These are phyloP conservation scores for Nemotelus nigrinus DNA, from an alignment of 2,888 invertebrate genomes.

Conservation along the genomic window DNA sequence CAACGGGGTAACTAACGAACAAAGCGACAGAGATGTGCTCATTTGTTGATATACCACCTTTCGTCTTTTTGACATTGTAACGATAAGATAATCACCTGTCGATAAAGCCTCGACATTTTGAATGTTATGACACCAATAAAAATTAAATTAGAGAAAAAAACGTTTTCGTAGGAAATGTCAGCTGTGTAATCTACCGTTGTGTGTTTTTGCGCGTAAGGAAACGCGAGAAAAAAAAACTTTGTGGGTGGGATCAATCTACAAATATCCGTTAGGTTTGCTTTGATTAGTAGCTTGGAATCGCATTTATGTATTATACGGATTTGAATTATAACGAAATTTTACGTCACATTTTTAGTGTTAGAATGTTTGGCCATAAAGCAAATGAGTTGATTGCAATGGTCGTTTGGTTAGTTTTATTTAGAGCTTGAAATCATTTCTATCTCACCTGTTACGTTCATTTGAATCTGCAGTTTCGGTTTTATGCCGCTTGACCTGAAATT, in stretches of 20 bases:
- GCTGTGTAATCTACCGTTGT: constrained; percentile 6
- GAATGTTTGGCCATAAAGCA: no score
- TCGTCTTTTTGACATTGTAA: constrained; percentile 30
- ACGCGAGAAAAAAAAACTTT: neutral
- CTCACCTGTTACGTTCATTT: constrained; percentile 77
- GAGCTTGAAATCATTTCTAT: no score
- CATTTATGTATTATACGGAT: constrained; percentile 10
- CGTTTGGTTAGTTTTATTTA: no score
- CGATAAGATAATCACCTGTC: constrained; percentile 44
- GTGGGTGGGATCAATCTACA: constrained; percentile 17
- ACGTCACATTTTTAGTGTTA: no score
- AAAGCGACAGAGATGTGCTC: constrained; percentile 4
- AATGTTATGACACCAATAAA: constrained; percentile 41
- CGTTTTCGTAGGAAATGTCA: constrained; percentile 29
- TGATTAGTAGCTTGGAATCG: neutral
- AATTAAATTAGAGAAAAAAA: constrained; percentile 34
- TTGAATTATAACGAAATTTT: constrained; percentile 12
- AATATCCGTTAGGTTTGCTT: no score
- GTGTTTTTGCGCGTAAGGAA: neutral
- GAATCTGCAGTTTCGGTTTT: constrained; percentile 73
- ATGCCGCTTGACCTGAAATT: constrained; percentile 76
- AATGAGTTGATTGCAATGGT: no score
- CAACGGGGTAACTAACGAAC: neutral
- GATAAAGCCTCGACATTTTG: constrained; percentile 39
- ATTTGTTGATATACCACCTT: constrained; percentile 1